Conservation (phyloP, 2,888 invertebrate genomes). For the Pogonocherus hispidulus region DNA sequence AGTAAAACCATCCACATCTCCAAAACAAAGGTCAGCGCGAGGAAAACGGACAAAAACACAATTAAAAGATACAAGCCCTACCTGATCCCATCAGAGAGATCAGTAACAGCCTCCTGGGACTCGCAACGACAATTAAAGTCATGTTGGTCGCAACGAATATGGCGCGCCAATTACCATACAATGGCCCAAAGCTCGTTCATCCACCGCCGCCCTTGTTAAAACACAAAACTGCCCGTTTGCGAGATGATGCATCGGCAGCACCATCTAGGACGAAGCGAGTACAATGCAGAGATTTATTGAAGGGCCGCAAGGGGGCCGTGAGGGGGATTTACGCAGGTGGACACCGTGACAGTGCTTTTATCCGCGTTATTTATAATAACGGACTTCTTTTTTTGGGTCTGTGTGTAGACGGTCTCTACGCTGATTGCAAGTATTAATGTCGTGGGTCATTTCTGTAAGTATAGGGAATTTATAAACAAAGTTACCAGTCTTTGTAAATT, state of each 20-base stretch:
- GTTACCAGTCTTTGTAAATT: neutral
- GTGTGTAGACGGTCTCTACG: neutral
- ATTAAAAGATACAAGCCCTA: constrained; percentile 4
- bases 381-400: neutral
- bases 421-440: neutral
- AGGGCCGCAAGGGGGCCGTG: neutral
- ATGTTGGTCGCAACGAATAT: constrained; percentile 21
- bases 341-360: neutral
- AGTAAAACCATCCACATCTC: neutral
- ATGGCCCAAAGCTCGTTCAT: constrained; percentile 21
- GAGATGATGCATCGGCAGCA: neutral
- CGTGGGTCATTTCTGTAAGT: no score
- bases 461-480: neutral
- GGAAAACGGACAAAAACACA: neutral
- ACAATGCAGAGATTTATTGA: neutral
- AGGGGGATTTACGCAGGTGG: neutral
- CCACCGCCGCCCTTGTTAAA: no score
- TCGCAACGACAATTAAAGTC: constrained; percentile 32
- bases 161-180: constrained; percentile 35
- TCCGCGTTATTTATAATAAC: neutral
- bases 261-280: neutral
- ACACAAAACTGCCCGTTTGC: neutral
- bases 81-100: neutral
- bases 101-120: neutral
- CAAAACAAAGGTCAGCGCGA: neutral